Evolutionary conservation across 2,113 vertebrate genomes (phyloP), one percentile per base, ranked within the genome.

Genomic region (Hypomesus transpacificus): DNA sequence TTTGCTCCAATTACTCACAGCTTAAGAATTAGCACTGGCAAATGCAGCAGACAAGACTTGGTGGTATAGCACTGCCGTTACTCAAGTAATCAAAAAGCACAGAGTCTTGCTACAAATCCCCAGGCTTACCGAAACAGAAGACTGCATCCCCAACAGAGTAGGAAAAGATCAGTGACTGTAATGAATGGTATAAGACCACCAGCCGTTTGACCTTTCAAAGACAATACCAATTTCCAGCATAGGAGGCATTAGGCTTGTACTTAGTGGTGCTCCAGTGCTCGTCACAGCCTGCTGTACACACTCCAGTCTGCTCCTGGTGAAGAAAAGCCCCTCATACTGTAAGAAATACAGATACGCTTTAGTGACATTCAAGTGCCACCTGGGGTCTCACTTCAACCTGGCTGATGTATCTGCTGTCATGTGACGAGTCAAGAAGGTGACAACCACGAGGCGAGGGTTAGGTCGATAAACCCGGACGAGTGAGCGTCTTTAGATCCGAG

Each of bases 31-130:
- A 21, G 53, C 20, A 13, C 67, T 59, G 51, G 66, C 67, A 74
- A 70, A 62, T 28, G 76, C 69, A 68, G 22, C 1, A 14, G 58
- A 75, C 52, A 56, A 74, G 70, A 58, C 66, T 31, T 69, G 53
- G 51, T 24, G 59, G 28, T 69, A 75, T 34, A 79, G 75, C 72
- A 83, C 82, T 70, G 71, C 60, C 72, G 75, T 76, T 75, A 85
- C 80, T 86, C 75, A 74, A 73, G 78, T 68, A 71, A 69, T 54
- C 83, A 66, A 75, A 79, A 83, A 83, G 82, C 79, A 70, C 22
- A 0, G 50, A 71, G 63, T 63, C 83, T 85, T 85, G 71, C 67
- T 3, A 20, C 66, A 85, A 87, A 84, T 84, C 83, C 80, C 57
- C 66, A 66, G 66, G 77, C 66, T 58, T 83, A 76, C 74, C 75